Evolutionary conservation across 2,888 invertebrate genomes (phyloP), one percentile per base, ranked within the genome.

Genomic region (Drosophila setosimentum): DNA sequence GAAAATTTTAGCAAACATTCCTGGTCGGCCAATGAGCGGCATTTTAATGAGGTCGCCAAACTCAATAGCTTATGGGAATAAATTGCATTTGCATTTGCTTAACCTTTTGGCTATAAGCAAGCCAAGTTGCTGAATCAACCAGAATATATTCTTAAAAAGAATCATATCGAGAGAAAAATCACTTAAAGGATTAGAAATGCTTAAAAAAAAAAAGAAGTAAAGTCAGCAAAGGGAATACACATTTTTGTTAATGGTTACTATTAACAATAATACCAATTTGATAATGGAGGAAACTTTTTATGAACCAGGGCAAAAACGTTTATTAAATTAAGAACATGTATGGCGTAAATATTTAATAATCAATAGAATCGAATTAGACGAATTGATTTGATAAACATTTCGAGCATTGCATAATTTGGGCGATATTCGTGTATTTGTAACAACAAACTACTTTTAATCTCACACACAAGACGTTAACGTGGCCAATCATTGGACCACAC

Each of bases 31-130:
- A 73, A 78, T 81, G 82, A 74, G 68, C 70, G 76, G 85, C 91
- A 86, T 86, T 89, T 86, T 86, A 86, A 86, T 86, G 85, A 86
- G 81, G 91, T 80, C 77, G 66, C 65, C 64, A 57, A 65, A 50
- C 37, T 55, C 45, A 6, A 11, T 2, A 55, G 54, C 63, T 42
- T 65, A 83, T 76, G 87, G 80, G 58, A 79, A 73, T 75, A 82
- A 78, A 68, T 66, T 60, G 59, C 59, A 90, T 85, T 90, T 87
- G 89, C 87, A 85, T 90, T 89, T 62, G 59, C 16, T 68, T 88
- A 77, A 90, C 90, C 90, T 88, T 85, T 83, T 80, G 68, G 88
- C 75, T 64, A 42, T 51, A 49, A 7, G n/a, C 27, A 37, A 73
- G 37, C 53, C 60, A 60, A 57, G 35, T 24, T n/a, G 2, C 35